Base-by-base conservation (phyloP, 2,797 vertebrate species). In the Muraenolepis orangiensis region DNA sequence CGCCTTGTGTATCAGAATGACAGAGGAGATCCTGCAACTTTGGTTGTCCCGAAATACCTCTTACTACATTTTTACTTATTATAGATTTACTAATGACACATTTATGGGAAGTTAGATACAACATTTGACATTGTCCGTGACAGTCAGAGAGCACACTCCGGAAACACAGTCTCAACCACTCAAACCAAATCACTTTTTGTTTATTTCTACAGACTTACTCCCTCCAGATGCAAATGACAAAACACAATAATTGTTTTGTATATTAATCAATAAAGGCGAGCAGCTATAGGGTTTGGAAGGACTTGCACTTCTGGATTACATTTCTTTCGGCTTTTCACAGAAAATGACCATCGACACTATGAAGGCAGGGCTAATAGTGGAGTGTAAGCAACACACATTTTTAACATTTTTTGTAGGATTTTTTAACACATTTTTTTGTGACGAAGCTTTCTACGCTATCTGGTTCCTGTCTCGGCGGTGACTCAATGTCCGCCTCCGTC, bases 401-500 rank as follows among this genome's bases (percentile, higher is more conserved):
- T 46, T 46, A 16, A 46, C 5, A 16, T 2, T 14, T 46, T 20
- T 12, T 12, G 69, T 6, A 29, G 30, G 30, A 69, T 13, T 70
- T 72, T 28, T 80, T 80, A 81, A 30, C 29, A 69, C 66, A 13
- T 66, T 61, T n/a, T 31, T 20, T n/a, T n/a, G n/a, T n/a, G n/a
- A n/a, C 71, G 66, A 32, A 36, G 73, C 66, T 66, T 76, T 61
- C 73, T 29, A 28, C 16, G 31, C 23, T 36, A 40, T 66, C 69
- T 70, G 14, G 3, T n/a, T 13, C 23, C 36, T 72, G 42, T 18
- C 67, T 7, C 2, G 31, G 34, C 14, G 40, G 23, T 0, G 0
- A 16, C 82, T 93, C 85, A 94, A 89, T 94, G 92, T 0, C 70
- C 84, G 68, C 87, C 89, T 0, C 92, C 91, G 14, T 84, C 93